Evolutionary conservation across 1,140 invertebrate species (phyloP), one percentile per base, ranked within the genome.

Genomic region (Chionoecetes opilio): DNA sequence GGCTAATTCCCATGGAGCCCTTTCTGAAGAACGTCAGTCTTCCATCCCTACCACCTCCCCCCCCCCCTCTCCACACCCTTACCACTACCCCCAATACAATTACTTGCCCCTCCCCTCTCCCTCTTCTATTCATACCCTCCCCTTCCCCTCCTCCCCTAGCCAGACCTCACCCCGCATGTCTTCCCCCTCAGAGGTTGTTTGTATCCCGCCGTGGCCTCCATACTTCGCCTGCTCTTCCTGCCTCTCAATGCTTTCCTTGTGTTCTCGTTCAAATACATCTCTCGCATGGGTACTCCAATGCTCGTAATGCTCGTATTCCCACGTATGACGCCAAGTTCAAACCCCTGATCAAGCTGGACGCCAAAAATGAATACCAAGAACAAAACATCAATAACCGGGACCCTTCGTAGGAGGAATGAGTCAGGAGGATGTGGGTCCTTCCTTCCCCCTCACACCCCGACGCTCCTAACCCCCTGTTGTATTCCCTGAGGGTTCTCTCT

Each of bases 1-100:
- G 92, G 29, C 75, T 93, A 93, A 93, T 93, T 93, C 92, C 92
- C 92, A n/a, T 53, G 82, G 75, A 38, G 26, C 92, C 46, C 89
- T 91, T 75, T 91, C 89, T 34, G 38, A 90, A 14, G 63, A 75
- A 91, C 89, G 82, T 85, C 92, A 86, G 32, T 35, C 53, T 35
- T 82, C 63, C 31, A 5, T 29, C 63, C 91, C 26, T 38, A 14
- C 89, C 46, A 34, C 37, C 38, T 3, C 35, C 34, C 82, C 29
- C 21, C 34, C 14, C 21, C 35, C n/a, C 26, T 29, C 26, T 21
- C 75, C 26, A 6, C n/a, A n/a, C 26, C n/a, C 37, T 32, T 46
- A 89, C 87, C 26, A n/a, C 63, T 75, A 75, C 63, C 63, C 63
- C 63, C 63, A 75, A 75, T 75, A 75, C 63, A 75, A 75, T 46